Evolutionary conservation across 2,888 invertebrate species (phyloP).

Genomic region (Drosophila koepferae): DNA sequence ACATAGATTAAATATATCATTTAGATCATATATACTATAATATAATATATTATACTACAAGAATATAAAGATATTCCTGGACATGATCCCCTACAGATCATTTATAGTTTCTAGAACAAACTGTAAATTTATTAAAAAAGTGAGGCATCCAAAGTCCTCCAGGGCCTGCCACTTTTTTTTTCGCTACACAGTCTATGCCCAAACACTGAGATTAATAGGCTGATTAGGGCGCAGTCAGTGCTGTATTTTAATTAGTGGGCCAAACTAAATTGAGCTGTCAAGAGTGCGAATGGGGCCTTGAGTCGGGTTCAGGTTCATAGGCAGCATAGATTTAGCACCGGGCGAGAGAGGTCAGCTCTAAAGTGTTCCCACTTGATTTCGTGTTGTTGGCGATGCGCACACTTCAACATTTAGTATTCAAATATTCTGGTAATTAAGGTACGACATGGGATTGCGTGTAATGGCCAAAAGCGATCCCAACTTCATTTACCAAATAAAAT

Average conservation of each 20-base stretch:
- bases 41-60: too few relatives aligned
- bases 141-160: conserved; percentile 11
- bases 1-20: too few relatives aligned
- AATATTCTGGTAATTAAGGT: conserved; percentile 50
- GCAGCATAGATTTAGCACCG: not conserved
- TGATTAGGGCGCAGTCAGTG: conserved; percentile 61
- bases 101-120: too few relatives aligned
- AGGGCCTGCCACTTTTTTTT: conserved; percentile 12
- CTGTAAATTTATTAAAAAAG: conserved; percentile 11
- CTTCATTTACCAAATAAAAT: conserved; percentile 55
- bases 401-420: conserved; percentile 15
- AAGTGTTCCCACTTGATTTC: conserved; percentile 43
- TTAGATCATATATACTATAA: too few relatives aligned
- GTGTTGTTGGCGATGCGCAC: conserved; percentile 30
- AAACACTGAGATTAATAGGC: conserved; percentile 66
- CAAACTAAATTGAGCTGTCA: conserved; percentile 67
- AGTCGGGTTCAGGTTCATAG: conserved; percentile 44
- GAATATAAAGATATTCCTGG: too few relatives aligned
- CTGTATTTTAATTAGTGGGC: conserved; percentile 63
- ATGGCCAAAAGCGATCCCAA: conserved; percentile 22
- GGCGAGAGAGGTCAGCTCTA: conserved; percentile 16
- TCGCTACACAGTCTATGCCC: conserved; percentile 25
- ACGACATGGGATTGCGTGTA: conserved; percentile 52
- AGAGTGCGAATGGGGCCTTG: conserved; percentile 51
- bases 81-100: too few relatives aligned